Evolutionary conservation across 2,113 vertebrate genomes (phyloP), one percentile per base, ranked within the genome.

Genomic region (Crotalus helleri): DNA sequence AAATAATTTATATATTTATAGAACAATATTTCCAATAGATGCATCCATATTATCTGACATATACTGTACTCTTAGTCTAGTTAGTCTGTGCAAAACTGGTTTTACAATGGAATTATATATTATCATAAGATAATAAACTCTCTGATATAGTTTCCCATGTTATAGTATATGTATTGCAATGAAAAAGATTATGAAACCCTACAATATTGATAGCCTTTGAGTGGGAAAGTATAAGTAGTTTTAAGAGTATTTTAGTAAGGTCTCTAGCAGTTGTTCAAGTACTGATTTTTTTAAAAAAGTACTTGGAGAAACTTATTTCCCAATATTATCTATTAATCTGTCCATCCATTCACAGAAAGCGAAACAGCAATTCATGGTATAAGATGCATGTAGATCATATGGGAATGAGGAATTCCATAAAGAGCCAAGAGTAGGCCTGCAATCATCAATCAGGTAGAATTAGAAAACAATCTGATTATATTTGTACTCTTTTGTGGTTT

Each of bases 401-500:
- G 19, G 74, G 26, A 95, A 91, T 94, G 91, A 92, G 0, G 51
- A 93, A 85, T 92, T 94, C 87, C 87, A 94, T 90, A 93, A 93
- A 12, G 4, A 95, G 69, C 86, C 93, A 93, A 46, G 92, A 88
- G 90, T 87, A 92, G 94, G 91, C 91, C 64, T 87, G 58, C 39
- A 92, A 55, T 90, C 81, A 93, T 87, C 11, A 64, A 51, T 94
- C 53, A 39, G 55, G 93, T 88, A 93, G 93, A 91, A 94, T 85
- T 95, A 90, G 89, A 24, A 94, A 85, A n/a, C 91, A 94, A 17
- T 87, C 92, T 85, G 86, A 74, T 9, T 90, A 33, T 61, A 24
- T 61, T 95, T 95, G 4, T 53, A 88, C 90, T 95, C 93, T 93
- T 95, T 81, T 93, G 91, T 90, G 69, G 93, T 90, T 87, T 93